phyloP scores from a whole-genome alignment of 2,888 invertebrate genomes.

The Erebia epiphron region DNA sequence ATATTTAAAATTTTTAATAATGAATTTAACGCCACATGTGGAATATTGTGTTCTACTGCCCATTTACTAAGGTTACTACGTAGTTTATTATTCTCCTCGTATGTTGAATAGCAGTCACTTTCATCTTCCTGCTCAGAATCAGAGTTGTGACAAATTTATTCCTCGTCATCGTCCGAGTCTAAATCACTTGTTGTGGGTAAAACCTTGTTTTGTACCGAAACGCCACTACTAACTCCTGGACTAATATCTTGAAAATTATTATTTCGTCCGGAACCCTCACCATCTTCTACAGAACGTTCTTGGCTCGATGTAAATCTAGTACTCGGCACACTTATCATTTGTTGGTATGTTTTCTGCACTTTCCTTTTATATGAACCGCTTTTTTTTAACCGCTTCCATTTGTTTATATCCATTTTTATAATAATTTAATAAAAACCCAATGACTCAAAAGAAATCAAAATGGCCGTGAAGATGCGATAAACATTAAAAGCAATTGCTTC shows the following conservation, averaged over 20 bases:
- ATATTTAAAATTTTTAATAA: slow-evolving; percentile 31
- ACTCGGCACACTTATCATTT: slow-evolving; percentile 4
- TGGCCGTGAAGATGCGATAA: slow-evolving; percentile 9
- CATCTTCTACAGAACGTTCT: background rate
- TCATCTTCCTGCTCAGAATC: background rate
- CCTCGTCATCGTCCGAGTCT: background rate
- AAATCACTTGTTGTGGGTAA: slow-evolving; percentile 5
- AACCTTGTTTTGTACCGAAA: slow-evolving; percentile 10
- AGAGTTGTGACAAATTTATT: background rate
- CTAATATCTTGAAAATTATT: slow-evolving; percentile 10
- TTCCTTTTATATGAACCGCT: slow-evolving; percentile 6
- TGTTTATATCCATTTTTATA: slow-evolving; percentile 10
- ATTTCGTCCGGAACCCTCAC: slow-evolving; percentile 11
- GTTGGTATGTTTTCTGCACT: slow-evolving; percentile 8
- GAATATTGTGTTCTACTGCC: slow-evolving; percentile 36
- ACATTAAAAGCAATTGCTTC: slow-evolving; percentile 9
- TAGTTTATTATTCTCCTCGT: slow-evolving; percentile 11
- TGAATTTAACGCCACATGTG: slow-evolving; percentile 29
- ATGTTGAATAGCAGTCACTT: slow-evolving; percentile 1
- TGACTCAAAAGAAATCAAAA: slow-evolving; percentile 10
- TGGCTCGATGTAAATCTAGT: background rate
- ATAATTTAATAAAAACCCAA: slow-evolving; percentile 10
- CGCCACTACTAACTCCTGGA: slow-evolving; percentile 9
- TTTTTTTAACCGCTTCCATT: slow-evolving; percentile 8
- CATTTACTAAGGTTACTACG: slow-evolving; percentile 24